Conservation (phyloP, 2,888 invertebrate species). For the Pollenia griseotomentosa region DNA sequence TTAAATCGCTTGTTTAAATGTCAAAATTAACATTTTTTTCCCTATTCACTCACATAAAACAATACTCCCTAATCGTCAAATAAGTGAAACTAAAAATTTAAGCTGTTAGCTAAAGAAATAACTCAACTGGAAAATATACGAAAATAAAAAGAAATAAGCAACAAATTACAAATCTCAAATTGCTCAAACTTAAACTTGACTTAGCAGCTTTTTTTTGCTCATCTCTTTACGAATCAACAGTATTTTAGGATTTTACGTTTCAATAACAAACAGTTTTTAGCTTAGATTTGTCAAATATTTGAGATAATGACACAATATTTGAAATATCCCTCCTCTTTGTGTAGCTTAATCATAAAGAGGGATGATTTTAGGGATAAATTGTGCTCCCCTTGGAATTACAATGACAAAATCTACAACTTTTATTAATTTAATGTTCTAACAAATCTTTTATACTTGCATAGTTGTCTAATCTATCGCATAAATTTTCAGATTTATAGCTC, state of each 20-base stretch:
- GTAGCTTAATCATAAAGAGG: not conserved
- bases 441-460: slow-evolving; percentile 34
- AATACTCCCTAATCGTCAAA: not conserved
- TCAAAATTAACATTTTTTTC: too few relatives aligned
- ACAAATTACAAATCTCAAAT: slow-evolving; percentile 17
- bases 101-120: not conserved
- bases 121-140: not conserved
- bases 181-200: not conserved
- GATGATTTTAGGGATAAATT: slow-evolving; percentile 20
- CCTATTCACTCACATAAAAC: not conserved
- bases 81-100: slow-evolving; percentile 7
- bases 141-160: not conserved
- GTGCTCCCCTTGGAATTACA: not conserved
- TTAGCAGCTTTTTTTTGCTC: not conserved
- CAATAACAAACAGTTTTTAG: not conserved
- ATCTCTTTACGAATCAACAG: not conserved
- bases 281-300: slow-evolving; percentile 30
- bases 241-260: slow-evolving; percentile 14
- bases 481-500: slow-evolving; percentile 54
- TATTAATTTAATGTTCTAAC: slow-evolving; percentile 29
- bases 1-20: too few relatives aligned
- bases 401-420: slow-evolving; percentile 33
- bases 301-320: slow-evolving; percentile 25
- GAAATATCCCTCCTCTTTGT: not conserved
- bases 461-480: slow-evolving; percentile 59